Conservation (phyloP, 2,888 invertebrate species). For the Andrena trimmerana region DNA sequence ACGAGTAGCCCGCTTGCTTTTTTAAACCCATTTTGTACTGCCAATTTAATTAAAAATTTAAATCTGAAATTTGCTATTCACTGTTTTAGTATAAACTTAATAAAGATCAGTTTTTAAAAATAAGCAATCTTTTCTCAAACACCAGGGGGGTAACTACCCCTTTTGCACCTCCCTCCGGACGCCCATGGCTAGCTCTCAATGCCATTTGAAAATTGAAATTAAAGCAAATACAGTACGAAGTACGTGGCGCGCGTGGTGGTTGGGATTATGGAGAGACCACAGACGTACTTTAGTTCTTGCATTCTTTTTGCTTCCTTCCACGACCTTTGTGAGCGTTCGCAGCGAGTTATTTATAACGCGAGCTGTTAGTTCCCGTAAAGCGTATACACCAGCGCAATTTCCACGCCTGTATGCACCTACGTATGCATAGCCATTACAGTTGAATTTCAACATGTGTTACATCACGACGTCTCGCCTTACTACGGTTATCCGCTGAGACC, state of each 20-base stretch:
- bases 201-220: not conserved
- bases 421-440: not conserved
- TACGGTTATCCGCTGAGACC: too few species aligned
- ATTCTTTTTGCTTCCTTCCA: not conserved
- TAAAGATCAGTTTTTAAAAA: not conserved
- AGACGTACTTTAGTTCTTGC: not conserved
- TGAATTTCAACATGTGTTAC: not conserved
- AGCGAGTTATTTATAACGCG: constrained; percentile 48
- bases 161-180: too few species aligned
- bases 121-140: not conserved
- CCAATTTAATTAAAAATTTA: too few species aligned
- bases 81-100: too few species aligned
- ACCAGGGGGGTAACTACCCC: too few species aligned
- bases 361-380: not conserved
- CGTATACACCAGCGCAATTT: constrained; percentile 1
- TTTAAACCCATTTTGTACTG: too few species aligned
- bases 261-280: not conserved
- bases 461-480: not conserved
- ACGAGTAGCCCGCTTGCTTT: too few species aligned
- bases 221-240: not conserved
- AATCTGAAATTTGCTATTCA: too few species aligned
- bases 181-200: not conserved
- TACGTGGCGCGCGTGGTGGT: not conserved
- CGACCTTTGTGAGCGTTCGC: constrained; percentile 36
- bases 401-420: not conserved